Evolutionary conservation across 2,797 vertebrate genomes (phyloP), one percentile per base, ranked within the genome.

Genomic region (Cephalopachus bancanus): DNA sequence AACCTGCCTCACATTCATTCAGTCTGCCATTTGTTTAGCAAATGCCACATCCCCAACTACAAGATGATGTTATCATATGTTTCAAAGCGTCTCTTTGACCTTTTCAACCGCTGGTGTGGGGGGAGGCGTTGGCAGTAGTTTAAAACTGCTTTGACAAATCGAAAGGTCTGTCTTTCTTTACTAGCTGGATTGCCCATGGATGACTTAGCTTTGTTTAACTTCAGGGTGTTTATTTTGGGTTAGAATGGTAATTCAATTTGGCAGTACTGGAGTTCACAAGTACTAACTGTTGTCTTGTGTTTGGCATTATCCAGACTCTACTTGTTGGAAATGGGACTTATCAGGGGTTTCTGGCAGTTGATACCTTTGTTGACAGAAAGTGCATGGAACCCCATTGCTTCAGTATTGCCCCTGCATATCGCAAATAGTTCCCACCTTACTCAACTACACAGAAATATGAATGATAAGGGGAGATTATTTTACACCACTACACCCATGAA

Each of bases 391-490:
- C 85, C 89, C 7, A 53, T 26, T 64, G 91, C 59, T 60, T n/a
- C 51, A 92, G 83, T n/a, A 97, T 55, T 94, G 84, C 64, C 71
- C 59, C 59, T 8, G 6, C 97, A 96, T 96, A 97, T 91, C 96
- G 97, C 93, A 98, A 97, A 98, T 97, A 98, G 94, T 96, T 98
- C 91, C 95, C 94, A 89, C 87, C 94, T 97, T 79, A 88, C 93
- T 94, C 17, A 93, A 37, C 60, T 81, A 83, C 93, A 96, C 97
- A 98, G 80, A 96, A 98, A 91, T 91, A 94, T 59, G 24, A 96
- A 96, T 91, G 98, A 97, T 98, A 98, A 98, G 94, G 17, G 53
- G 20, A 89, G 97, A 96, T 93, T 83, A 91, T 74, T 96, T 97
- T 85, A 97, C 86, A 91, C 7, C 37, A 64, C 59, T 92, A 55